Evolutionary conservation across 1,140 invertebrate genomes (phyloP), one percentile per base, ranked within the genome.

Genomic region (Pseudomyrmex concolor): DNA sequence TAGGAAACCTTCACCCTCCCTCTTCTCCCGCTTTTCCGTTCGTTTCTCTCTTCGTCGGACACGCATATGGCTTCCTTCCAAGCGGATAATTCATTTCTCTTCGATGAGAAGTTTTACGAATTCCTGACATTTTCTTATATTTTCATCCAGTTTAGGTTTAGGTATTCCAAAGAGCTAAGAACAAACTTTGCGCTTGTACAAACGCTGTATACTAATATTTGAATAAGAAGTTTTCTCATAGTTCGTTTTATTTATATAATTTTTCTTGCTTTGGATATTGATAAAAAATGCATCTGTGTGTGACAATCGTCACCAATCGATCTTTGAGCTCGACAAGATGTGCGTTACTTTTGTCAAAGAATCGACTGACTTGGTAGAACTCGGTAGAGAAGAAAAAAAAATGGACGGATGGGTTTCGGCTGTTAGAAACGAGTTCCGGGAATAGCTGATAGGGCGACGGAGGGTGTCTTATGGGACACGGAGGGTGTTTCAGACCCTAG

Each of bases 401-500:
- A 64, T 71, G 67, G 34, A 17, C 50, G 67, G 67, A 50, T 85
- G 57, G 68, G 63, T 34, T 85, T 73, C 64, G 57, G 19, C 67
- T 45, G 71, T 83, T 82, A 72, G 57, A 78, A 83, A 73, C 55
- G 19, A 77, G 74, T 86, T 78, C 25, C 54, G 70, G 68, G 64
- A 68, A 83, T 66, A 66, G 13, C 51, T 57, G 43, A 1, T 51
- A 63, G 81, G 55, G 15, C n/a, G 15, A 34, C 34, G 19, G 25
- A 25, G 25, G 25, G 25, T 25, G 25, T 25, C 25, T 70, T 54
- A 34, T 34, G 34, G 66, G 19, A 15, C 2, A 64, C 62, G 13
- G 19, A 74, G 85, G 70, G 70, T 86, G 74, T 74, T 72, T 72
- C 19, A 59, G 67, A 84, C 80, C 84, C 82, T 70, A 80, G 55